These are phyloP conservation scores for Panthera uncia DNA, from an alignment of 2,113 vertebrate genomes.

Conservation along the genomic window DNA sequence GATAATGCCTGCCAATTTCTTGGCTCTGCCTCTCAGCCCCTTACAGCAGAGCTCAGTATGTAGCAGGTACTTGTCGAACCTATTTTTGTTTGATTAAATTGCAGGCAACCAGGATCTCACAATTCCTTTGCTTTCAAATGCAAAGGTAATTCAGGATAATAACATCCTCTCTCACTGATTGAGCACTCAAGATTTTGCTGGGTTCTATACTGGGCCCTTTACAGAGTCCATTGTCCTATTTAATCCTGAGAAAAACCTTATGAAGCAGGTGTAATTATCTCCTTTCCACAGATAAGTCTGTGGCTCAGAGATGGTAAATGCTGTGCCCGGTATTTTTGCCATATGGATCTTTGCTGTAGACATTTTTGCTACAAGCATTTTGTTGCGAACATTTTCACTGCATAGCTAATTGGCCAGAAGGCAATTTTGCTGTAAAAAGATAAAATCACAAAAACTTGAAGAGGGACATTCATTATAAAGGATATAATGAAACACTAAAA, in stretches of 20 bases:
- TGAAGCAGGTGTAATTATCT: not conserved
- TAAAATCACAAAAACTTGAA: not conserved
- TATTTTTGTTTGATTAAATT: constrained; percentile 3
- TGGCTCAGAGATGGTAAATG: constrained; percentile 7
- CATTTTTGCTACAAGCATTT: not conserved
- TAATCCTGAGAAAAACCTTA: constrained; percentile 3
- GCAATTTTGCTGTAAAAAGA: not conserved
- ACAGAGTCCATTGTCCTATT: not conserved
- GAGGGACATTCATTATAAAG: not conserved
- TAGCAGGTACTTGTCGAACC: not conserved
- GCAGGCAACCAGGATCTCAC: not conserved
- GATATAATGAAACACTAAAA: not conserved
- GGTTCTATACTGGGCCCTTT: not conserved
- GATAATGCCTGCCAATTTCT: not conserved
- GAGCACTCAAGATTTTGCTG: not conserved
- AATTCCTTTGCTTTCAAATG: constrained; percentile 5
- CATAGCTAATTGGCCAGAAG: not conserved
- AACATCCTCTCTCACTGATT: not conserved
- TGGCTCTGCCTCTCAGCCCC: not conserved
- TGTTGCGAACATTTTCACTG: not conserved
- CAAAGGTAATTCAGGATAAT: constrained; percentile 12
- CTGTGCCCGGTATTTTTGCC: not conserved
- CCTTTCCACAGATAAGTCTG: not conserved
- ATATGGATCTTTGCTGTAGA: not conserved
- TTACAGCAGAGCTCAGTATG: not conserved